Percentiles rank a stretch among this genome's conserved stretches.
phyloP scores from a whole-genome alignment of 2,797 vertebrate genomes.

The Ispidina lecontei region DNA sequence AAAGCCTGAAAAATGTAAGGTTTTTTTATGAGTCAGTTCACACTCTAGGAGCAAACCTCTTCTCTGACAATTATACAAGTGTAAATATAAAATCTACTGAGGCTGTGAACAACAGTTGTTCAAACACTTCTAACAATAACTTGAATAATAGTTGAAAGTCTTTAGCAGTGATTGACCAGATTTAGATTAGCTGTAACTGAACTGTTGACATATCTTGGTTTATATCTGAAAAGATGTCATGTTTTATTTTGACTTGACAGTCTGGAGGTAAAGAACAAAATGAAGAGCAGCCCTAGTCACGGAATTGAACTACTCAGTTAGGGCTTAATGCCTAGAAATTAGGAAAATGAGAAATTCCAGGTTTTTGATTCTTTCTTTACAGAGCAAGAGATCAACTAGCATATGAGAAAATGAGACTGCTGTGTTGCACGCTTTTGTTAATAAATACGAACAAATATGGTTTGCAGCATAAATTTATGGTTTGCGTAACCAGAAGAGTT shows the following conservation, averaged over 20 bases:
- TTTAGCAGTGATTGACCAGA: not conserved
- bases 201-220: not conserved
- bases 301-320: not conserved
- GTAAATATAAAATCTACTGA: not conserved
- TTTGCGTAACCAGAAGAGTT: not conserved
- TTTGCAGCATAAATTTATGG: not conserved
- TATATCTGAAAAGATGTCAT: not conserved
- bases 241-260: not conserved
- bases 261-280: not conserved
- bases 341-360: not conserved
- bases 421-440: accelerated
- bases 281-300: not conserved
- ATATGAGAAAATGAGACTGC: not conserved
- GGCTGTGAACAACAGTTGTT: not conserved
- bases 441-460: not conserved
- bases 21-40: not conserved
- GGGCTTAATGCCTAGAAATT: not conserved
- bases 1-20: not conserved
- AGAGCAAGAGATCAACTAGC: not conserved
- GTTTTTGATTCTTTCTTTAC: not conserved
- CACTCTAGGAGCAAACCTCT: not conserved
- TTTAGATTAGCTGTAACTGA: not conserved
- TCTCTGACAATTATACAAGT: not conserved
- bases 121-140: not conserved
- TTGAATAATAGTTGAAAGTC: not conserved